phyloP scores from a whole-genome alignment of 1,140 invertebrate genomes.

The Augochlora pura region DNA sequence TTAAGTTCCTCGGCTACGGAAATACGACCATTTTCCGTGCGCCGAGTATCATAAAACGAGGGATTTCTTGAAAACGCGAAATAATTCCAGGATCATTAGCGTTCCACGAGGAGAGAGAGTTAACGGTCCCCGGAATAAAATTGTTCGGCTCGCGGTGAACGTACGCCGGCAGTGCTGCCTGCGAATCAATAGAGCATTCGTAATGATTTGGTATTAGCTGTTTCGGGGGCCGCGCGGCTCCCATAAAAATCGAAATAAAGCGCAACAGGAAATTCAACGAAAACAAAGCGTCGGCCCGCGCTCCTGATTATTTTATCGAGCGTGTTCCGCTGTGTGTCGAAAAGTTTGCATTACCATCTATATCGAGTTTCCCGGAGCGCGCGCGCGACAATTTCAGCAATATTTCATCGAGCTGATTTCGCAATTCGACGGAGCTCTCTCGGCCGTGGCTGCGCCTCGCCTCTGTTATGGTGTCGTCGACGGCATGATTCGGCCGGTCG shows the following conservation, averaged over 20 bases:
- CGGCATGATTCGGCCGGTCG: too few relatives aligned
- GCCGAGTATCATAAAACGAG: too few relatives aligned
- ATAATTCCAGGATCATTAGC: too few relatives aligned
- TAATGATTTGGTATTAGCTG: not conserved
- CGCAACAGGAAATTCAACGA: not conserved
- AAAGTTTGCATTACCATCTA: constrained; percentile 29
- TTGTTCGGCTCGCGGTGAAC: too few relatives aligned
- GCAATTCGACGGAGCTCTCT: constrained; percentile 13
- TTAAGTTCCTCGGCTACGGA: too few relatives aligned
- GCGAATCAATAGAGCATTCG: too few relatives aligned
- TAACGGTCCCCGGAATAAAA: too few relatives aligned
- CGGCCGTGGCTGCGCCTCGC: not conserved
- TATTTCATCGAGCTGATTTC: constrained; percentile 26
- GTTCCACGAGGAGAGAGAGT: too few relatives aligned
- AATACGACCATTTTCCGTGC: too few relatives aligned
- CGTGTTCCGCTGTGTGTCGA: not conserved
- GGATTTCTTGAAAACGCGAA: too few relatives aligned
- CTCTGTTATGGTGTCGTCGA: not conserved
- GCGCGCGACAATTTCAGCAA: constrained; percentile 17
- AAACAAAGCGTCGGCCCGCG: not conserved
- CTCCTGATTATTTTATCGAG: not conserved
- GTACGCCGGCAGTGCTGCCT: too few relatives aligned
- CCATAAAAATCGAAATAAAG: not conserved
- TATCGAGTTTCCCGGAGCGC: constrained; percentile 17
- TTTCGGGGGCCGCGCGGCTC: not conserved